Base-by-base conservation (phyloP, 2,888 invertebrate genomes). In the Apodemia mormo region DNA sequence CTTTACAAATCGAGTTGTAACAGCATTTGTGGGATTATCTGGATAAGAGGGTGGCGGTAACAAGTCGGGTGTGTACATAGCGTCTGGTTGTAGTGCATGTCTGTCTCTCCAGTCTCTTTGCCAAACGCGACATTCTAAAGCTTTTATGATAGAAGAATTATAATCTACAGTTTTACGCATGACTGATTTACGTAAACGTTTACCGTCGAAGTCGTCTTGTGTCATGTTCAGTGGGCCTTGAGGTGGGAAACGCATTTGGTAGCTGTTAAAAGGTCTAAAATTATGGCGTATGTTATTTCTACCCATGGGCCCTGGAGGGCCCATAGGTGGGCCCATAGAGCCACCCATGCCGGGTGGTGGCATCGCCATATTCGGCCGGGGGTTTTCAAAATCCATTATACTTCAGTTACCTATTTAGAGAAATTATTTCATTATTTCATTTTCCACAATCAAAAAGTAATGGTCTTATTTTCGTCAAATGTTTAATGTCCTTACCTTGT, bases 121-220 rank as follows among this genome's bases (percentile, higher is more conserved):
- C 98, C 99, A 99, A 72, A 99, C 95, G 75, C 99, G 96, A 92
- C 96, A 96, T 95, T 99, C 98, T 80, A 99, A 89, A 81, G 97
- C 97, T 87, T 97, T 97, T 73, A 99, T 97, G 81, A 99, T 97
- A 54, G 99, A 96, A 30, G 98, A 96, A 94, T 99, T 99, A 89
- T 99, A 99, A 93, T 99, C 99, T 69, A 99, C 98, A 49, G 99
- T 99, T 94, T 99, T 99, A 78, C 99, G 95, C 96, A 99, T 98
- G 75, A 99, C 98, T 78, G 98, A 98, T 94, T 99, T 99, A 81
- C 99, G 94, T 80, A 99, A 94, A 76, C 98, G 95, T 93, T 99
- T 98, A 72, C 99, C 99, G 94, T 99, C 99, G 85, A 98, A 98
- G 89, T 98, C 98, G 82, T 97, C 97, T 82, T 97, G 95, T 65